A percentile compares a stretch with the other conserved stretches of the same genome.
phyloP scores from a whole-genome alignment of 2,888 invertebrate species.

The Ametastegia equiseti region DNA sequence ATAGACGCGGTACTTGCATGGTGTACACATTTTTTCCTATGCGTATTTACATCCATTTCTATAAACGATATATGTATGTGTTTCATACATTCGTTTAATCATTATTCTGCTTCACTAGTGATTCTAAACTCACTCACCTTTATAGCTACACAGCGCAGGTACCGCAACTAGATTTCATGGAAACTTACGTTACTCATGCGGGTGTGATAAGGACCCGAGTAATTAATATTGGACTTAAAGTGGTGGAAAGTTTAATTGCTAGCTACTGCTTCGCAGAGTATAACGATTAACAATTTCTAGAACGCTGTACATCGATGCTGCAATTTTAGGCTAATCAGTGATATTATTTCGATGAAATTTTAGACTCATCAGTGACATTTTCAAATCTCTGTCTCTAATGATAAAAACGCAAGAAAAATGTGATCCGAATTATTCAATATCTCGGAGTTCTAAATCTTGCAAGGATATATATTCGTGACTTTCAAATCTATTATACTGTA shows the following conservation, averaged over 20 bases:
- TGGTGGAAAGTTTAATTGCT: neutral
- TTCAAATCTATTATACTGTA: no score
- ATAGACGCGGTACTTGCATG: no score
- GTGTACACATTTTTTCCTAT: neutral
- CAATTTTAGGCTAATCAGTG: no score
- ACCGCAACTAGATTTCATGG: neutral
- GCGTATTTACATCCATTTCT: neutral
- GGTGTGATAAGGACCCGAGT: neutral
- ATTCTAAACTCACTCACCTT: neutral
- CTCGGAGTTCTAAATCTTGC: no score
- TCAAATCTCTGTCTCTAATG: no score
- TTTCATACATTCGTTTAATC: neutral
- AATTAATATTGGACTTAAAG: neutral
- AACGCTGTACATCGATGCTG: neutral
- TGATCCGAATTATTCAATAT: no score
- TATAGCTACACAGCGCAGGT: neutral
- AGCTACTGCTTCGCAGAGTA: neutral
- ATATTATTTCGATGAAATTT: no score
- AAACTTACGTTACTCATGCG: constrained; percentile 1
- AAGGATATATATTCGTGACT: no score
- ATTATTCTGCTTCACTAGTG: neutral
- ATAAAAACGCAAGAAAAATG: no score
- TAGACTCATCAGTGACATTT: no score
- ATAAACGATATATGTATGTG: neutral
- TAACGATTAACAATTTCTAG: neutral